Base-by-base conservation (phyloP, 2,797 vertebrate genomes). In the Myotis pilosus region DNA sequence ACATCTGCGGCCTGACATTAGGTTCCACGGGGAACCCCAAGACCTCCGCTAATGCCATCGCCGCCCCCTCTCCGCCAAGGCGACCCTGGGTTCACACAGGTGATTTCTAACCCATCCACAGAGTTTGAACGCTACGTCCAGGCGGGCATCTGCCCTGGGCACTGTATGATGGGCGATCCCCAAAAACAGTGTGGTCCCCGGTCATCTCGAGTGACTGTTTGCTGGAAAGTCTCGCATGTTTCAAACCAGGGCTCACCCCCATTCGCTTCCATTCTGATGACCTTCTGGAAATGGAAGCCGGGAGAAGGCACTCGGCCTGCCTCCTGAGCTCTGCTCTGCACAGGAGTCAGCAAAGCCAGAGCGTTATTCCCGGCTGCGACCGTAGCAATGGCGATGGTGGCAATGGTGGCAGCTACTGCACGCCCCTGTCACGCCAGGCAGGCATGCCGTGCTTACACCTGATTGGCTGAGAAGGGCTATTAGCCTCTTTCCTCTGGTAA, bases 331-430 rank as follows among this genome's bases (percentile, higher is more conserved):
- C 33, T 12, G 36, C 20, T 66, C 15, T 22, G 19, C 44, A 3
- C 51, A 19, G 49, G 22, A 2, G 0, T 9, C 10, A 28, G 22
- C 44, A 38, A 13, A 23, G 30, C 25, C 36, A 83, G 38, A 28
- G 19, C 33, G 38, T 57, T 30, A 3, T 28, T 62, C 30, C 7
- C 3, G 13, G 4, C 51, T 51, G 3, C 15, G 3, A 11, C 28
- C 15, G 7, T 0, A 23, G 19, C 12, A 5, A 25, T 4, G 22
- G 22, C 55, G 55, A 57, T 3, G 53, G 9, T 55, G 53, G 8
- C 28, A 2, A 0, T 2, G 10, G 36, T 0, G 7, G 19, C 5
- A 23, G 28, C 41, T 9, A 0, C 28, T 3, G 1, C 5, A 0
- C 4, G 19, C 33, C 25, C 64, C 80, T 33, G 0, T 1, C 1